Conservation (phyloP, 2,113 vertebrate species). For the Heterotilapia buettikoferi region DNA sequence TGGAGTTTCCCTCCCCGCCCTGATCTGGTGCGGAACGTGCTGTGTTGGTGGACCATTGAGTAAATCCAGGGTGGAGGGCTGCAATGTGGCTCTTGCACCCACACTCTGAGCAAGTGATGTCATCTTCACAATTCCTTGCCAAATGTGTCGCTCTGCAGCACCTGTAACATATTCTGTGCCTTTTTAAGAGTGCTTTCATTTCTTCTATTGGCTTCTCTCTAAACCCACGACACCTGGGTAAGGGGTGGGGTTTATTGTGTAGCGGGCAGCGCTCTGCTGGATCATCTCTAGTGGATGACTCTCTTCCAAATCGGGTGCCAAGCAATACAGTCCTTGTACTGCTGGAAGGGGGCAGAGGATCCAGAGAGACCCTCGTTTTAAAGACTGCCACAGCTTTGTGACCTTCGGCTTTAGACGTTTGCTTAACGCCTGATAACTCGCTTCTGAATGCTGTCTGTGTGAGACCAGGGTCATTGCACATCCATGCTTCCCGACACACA, state of each 20-base stretch:
- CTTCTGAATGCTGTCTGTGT: too few relatives aligned
- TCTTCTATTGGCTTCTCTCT: background rate
- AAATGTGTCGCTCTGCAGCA: background rate
- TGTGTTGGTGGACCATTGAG: background rate
- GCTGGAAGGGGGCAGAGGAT: too few relatives aligned
- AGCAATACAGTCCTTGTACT: too few relatives aligned
- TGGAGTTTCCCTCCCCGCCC: background rate
- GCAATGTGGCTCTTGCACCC: background rate
- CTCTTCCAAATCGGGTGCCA: too few relatives aligned
- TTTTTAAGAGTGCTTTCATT: background rate
- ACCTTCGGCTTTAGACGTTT: too few relatives aligned
- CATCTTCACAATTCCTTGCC: background rate
- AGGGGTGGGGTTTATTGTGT: background rate
- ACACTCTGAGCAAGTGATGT: background rate
- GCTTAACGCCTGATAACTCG: too few relatives aligned
- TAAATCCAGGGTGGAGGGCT: background rate
- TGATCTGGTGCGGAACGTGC: fast-evolving
- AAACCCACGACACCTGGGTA: background rate
- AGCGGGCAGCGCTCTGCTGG: too few relatives aligned
- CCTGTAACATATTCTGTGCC: fast-evolving
- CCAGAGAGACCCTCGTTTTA: too few relatives aligned
- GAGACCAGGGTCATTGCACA: too few relatives aligned
- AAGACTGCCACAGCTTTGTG: too few relatives aligned
- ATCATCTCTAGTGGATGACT: too few relatives aligned
- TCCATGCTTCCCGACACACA: too few relatives aligned